phyloP scores from a whole-genome alignment of 2,113 vertebrate species.

The Anolis sagrei region DNA sequence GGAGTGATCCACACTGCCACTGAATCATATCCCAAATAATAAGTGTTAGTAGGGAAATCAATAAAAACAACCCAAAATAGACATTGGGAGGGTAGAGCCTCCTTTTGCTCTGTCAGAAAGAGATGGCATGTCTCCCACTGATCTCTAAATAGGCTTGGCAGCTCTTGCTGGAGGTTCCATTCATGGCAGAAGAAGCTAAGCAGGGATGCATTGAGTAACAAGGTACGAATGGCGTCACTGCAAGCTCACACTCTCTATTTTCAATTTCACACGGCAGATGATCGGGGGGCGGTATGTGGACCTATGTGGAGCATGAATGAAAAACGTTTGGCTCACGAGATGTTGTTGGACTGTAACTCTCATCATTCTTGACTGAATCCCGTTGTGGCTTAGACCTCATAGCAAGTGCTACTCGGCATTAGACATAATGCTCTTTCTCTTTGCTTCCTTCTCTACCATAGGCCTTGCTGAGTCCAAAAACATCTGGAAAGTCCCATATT shows the following conservation, averaged over 20 bases:
- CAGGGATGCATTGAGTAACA: neutral
- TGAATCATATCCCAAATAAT: slow-evolving; percentile 43
- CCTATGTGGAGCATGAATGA: no score
- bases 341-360: no score
- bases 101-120: slow-evolving; percentile 30
- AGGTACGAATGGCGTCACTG: no score
- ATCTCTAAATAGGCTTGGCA: neutral
- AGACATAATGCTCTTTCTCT: no score
- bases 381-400: no score
- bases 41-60: slow-evolving; percentile 46
- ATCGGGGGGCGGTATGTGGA: no score
- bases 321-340: neutral
- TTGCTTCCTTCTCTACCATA: no score
- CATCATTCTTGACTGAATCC: no score
- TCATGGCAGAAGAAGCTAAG: neutral
- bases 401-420: no score
- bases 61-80: neutral
- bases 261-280: neutral
- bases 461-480: no score
- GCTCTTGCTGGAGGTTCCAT: neutral
- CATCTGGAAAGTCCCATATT: no score
- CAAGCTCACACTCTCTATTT: neutral
- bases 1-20: slow-evolving; percentile 33
- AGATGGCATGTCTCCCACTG: neutral
- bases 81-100: neutral